Evolutionary conservation across 1,140 invertebrate species (phyloP).

Genomic region (Brachionus manjavacas): DNA sequence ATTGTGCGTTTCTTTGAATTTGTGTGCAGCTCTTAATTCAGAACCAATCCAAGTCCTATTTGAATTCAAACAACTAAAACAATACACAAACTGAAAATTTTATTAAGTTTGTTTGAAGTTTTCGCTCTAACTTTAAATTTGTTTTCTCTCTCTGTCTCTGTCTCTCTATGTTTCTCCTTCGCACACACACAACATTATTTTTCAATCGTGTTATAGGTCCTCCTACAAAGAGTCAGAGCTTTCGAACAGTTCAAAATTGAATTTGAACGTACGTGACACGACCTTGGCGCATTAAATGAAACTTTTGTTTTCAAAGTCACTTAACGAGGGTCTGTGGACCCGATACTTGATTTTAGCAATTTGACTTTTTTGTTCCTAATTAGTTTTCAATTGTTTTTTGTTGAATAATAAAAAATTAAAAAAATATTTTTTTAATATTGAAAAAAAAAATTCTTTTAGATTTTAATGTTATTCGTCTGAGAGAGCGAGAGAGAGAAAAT

Average conservation of each 20-base stretch:
- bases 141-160: neutral
- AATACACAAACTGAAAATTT: neutral
- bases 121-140: neutral
- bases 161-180: neutral
- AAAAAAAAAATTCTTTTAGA: neutral
- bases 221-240: no score
- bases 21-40: neutral
- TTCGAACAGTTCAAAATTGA: neutral
- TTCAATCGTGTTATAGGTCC: neutral
- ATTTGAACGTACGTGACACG: neutral
- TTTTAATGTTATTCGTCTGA: constrained; percentile 8
- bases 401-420: neutral
- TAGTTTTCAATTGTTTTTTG: no score
- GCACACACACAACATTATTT: neutral
- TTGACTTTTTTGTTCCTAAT: no score
- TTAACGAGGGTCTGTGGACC: no score
- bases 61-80: neutral
- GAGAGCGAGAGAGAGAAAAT: neutral
- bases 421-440: neutral
- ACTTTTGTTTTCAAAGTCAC: no score
- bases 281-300: no score
- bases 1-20: neutral
- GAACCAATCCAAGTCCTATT: neutral
- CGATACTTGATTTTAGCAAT: no score
- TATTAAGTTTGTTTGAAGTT: neutral